phyloP scores from a whole-genome alignment of 2,797 vertebrate species.

The Margarornis squamiger region DNA sequence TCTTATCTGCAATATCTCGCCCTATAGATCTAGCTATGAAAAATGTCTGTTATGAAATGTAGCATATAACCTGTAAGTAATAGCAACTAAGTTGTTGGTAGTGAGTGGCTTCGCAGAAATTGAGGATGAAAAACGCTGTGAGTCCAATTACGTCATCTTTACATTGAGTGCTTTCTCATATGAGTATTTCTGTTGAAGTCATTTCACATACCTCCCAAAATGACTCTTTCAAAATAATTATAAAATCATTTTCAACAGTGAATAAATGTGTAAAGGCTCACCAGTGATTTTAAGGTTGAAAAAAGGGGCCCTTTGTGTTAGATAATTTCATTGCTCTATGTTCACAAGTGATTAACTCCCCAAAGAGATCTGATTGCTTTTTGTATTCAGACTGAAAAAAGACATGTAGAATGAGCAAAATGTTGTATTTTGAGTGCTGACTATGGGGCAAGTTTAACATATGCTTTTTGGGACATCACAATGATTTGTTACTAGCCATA shows the following conservation, averaged over 20 bases:
- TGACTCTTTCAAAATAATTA: conserved; percentile 63
- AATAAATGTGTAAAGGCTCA: conserved; percentile 57
- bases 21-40: not conserved
- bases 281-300: conserved; percentile 50
- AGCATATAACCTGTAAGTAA: conserved; percentile 10
- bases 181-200: conserved; percentile 41
- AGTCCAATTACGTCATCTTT: conserved; percentile 40
- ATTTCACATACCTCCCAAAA: conserved; percentile 51
- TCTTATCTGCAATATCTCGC: not conserved
- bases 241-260: conserved; percentile 59
- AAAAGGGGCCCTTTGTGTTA: conserved; percentile 46
- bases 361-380: conserved; percentile 66
- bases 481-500: conserved; percentile 36
- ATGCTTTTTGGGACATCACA: conserved; percentile 4
- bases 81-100: not conserved
- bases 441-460: conserved; percentile 35
- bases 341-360: conserved; percentile 68
- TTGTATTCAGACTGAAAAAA: conserved; percentile 33
- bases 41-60: not conserved
- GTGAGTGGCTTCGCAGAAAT: not conserved
- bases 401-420: conserved; percentile 47
- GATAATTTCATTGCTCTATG: conserved; percentile 59
- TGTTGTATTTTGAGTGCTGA: conserved; percentile 36
- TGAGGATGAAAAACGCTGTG: not conserved
- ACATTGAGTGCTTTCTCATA: conserved; percentile 15